phyloP scores from a whole-genome alignment of 1,140 invertebrate species.

The Papilio dardanus region DNA sequence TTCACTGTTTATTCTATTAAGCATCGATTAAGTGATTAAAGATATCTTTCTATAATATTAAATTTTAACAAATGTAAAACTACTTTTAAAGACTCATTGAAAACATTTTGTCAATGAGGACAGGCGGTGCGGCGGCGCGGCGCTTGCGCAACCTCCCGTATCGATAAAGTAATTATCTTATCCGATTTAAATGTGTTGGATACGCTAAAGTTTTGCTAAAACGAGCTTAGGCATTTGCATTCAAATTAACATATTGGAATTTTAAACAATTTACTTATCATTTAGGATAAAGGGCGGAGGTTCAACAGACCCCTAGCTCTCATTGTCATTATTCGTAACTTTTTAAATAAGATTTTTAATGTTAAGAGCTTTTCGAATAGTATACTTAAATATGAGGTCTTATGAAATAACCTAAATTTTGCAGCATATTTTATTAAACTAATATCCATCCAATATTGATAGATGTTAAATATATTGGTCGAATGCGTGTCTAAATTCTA shows the following conservation, averaged over 20 bases:
- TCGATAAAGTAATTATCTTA: neutral
- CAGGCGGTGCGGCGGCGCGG: neutral
- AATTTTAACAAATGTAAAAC: constrained; percentile 26
- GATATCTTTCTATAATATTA: constrained; percentile 34
- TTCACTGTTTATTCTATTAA: constrained; percentile 40
- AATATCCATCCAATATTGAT: constrained; percentile 81
- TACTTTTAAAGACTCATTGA: neutral
- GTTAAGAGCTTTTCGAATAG: constrained; percentile 78
- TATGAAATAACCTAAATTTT: constrained; percentile 78
- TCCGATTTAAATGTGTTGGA: constrained; percentile 11
- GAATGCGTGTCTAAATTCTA: constrained; percentile 69
- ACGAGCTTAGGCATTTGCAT: constrained; percentile 66
- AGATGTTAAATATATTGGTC: constrained; percentile 75
- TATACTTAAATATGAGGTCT: constrained; percentile 78
- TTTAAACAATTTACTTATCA: constrained; percentile 54
- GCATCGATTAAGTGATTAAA: constrained; percentile 43
- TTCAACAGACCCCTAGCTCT: constrained; percentile 63
- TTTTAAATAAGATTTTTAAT: constrained; percentile 73
- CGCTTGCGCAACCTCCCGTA: neutral
- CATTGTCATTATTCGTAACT: constrained; percentile 60
- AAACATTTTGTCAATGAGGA: constrained; percentile 1
- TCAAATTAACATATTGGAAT: constrained; percentile 52
- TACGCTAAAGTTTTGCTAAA: constrained; percentile 47
- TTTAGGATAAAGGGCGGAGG: constrained; percentile 55
- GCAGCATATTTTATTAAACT: constrained; percentile 76